These are phyloP conservation scores for Atherinosoma microstoma DNA, from an alignment of 2,797 vertebrate genomes.

Conservation along the genomic window DNA sequence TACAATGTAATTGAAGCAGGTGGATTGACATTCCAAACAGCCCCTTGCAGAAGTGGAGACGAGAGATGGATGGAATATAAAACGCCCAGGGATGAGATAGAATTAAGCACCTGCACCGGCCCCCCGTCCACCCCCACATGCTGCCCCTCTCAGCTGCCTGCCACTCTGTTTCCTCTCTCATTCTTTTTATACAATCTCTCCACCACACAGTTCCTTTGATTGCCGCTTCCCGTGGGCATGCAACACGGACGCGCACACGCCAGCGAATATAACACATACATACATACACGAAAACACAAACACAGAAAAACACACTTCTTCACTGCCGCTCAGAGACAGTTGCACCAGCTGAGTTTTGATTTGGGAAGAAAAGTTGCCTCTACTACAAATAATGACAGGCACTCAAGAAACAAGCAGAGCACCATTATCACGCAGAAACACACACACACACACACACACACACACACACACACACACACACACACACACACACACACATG, in stretches of 20 bases:
- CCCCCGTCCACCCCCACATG: conserved; percentile 64
- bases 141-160: conserved; percentile 77
- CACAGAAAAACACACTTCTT: conserved; percentile 43
- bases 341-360: conserved; percentile 72
- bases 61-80: conserved; percentile 58
- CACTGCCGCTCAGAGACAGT: conserved; percentile 52
- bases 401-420: conserved; percentile 55
- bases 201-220: conserved; percentile 71
- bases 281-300: conserved; percentile 39
- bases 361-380: conserved; percentile 69
- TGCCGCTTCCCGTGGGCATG: conserved; percentile 62
- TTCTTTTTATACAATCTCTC: conserved; percentile 67
- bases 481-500: neutral
- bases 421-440: conserved; percentile 45
- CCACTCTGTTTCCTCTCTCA: conserved; percentile 69
- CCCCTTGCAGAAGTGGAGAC: conserved; percentile 20
- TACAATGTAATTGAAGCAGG: conserved; percentile 47
- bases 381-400: conserved; percentile 72
- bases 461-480: conserved; percentile 1
- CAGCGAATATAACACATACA: conserved; percentile 42
- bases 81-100: conserved; percentile 63
- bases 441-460: neutral
- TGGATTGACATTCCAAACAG: conserved; percentile 48
- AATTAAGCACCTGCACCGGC: conserved; percentile 78
- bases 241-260: conserved; percentile 25